Evolutionary conservation across 2,797 vertebrate genomes (phyloP).

Genomic region (Oreochromis grahami): DNA sequence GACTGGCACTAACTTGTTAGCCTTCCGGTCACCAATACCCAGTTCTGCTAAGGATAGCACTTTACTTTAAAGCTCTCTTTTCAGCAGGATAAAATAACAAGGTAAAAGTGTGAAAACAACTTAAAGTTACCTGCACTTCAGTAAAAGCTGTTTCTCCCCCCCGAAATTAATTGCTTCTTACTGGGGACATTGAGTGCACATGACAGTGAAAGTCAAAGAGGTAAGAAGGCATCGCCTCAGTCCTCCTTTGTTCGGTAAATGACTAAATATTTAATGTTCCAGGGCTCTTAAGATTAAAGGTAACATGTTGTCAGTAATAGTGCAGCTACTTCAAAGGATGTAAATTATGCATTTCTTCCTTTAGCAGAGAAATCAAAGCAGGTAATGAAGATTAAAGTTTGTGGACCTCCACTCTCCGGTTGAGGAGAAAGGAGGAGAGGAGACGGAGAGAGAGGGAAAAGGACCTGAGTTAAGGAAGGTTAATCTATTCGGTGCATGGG

Average conservation of each 20-base stretch:
- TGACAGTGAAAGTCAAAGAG: constrained; percentile 77
- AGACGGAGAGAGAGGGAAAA: constrained; percentile 49
- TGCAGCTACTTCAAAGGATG: constrained; percentile 81
- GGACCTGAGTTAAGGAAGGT: constrained; percentile 73
- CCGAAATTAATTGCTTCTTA: constrained; percentile 80
- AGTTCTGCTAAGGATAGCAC: constrained; percentile 77
- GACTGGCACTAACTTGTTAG: constrained; percentile 67
- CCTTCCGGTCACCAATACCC: constrained; percentile 72
- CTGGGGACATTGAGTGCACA: constrained; percentile 73
- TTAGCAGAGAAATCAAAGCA: constrained; percentile 82
- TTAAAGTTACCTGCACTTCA: constrained; percentile 72
- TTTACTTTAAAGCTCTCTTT: constrained; percentile 77
- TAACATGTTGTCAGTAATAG: constrained; percentile 85
- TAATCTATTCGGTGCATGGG: constrained; percentile 78
- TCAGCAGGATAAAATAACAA: constrained; percentile 73
- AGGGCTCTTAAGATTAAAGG: constrained; percentile 83
- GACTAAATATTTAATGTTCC: constrained; percentile 86
- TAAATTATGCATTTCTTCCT: constrained; percentile 86
- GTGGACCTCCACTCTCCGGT: constrained; percentile 54
- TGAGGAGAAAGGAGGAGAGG: constrained; percentile 40
- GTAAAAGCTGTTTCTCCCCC: constrained; percentile 57
- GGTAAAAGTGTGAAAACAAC: constrained; percentile 72
- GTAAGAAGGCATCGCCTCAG: constrained; percentile 70
- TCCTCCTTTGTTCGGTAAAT: constrained; percentile 81
- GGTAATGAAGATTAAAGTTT: constrained; percentile 84